Percentiles rank a stretch among this genome's conserved stretches.
phyloP scores from a whole-genome alignment of 2,113 vertebrate species.

The Ariopsis seemanni region DNA sequence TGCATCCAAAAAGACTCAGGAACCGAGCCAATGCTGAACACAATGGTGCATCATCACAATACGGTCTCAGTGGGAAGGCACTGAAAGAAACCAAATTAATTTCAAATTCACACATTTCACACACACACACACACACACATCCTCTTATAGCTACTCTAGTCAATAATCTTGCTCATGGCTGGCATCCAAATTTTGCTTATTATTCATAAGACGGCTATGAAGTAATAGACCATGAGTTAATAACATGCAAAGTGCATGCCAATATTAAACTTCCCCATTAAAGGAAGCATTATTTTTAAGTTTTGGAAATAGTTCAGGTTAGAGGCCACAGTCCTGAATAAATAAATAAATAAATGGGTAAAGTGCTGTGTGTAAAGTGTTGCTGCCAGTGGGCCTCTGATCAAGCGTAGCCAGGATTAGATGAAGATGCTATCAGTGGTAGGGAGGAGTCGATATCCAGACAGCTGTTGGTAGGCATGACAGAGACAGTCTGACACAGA shows the following conservation, averaged over 20 bases:
- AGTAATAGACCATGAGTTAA: neutral
- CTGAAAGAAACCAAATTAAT: neutral
- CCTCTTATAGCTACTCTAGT: neutral
- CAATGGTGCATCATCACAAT: neutral
- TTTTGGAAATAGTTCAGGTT: neutral
- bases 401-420: constrained; percentile 58
- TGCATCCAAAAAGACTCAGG: neutral
- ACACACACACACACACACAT: neutral
- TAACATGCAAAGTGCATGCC: neutral
- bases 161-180: neutral
- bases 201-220: no score
- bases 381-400: constrained; percentile 43
- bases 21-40: neutral
- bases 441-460: constrained; percentile 59
- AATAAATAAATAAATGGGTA: constrained; percentile 14
- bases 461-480: constrained; percentile 56
- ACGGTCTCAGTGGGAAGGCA: neutral
- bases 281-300: neutral
- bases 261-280: neutral
- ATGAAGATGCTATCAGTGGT: constrained; percentile 62
- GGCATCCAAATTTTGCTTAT: neutral
- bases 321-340: neutral
- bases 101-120: neutral
- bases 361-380: constrained; percentile 7
- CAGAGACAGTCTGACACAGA: constrained; percentile 23